Conservation (phyloP, 2,113 vertebrate species). For the Anser brachyrhynchus region DNA sequence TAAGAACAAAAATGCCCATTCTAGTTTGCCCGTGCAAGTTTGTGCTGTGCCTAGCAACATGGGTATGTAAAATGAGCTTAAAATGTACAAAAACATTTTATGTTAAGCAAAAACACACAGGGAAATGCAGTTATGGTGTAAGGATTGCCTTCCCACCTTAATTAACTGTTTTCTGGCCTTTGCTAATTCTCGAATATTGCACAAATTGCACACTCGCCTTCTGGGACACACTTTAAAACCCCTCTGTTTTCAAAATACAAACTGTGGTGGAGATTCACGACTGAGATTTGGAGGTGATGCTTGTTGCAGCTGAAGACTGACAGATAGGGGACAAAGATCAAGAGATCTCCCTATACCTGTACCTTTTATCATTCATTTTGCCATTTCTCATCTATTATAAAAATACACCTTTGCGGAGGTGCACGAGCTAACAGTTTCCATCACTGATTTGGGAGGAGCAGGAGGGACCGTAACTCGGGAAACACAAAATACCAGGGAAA, state of each 20-base stretch:
- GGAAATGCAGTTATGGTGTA: neutral
- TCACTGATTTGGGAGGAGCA: neutral
- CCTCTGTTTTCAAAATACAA: neutral
- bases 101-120: neutral
- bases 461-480: neutral
- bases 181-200: neutral
- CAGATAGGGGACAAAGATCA: neutral
- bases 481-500: neutral
- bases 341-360: neutral
- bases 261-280: rapidly evolving
- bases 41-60: neutral
- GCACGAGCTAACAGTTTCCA: neutral
- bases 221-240: neutral
- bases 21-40: neutral
- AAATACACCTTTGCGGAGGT: neutral
- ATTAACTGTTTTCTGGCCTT: neutral
- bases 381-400: neutral
- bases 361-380: neutral
- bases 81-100: neutral
- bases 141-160: neutral
- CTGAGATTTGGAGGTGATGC: neutral
- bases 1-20: neutral
- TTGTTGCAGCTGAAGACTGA: neutral
- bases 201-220: neutral
- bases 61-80: neutral